Base-by-base conservation (phyloP, 1,140 invertebrate species). In the Drosophila setifemur region DNA sequence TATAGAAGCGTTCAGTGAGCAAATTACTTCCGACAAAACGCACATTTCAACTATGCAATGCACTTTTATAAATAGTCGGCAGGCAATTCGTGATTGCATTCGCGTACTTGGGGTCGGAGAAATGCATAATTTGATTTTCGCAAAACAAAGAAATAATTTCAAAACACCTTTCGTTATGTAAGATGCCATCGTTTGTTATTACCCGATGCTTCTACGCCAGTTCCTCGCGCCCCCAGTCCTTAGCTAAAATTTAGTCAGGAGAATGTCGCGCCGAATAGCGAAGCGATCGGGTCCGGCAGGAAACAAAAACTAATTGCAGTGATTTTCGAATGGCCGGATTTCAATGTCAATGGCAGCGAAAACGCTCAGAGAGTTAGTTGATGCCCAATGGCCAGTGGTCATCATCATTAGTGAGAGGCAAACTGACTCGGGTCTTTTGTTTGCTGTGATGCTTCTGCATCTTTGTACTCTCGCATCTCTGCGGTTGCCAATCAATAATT, bases 281-380 rank as follows among this genome's bases (percentile, higher is more conserved):
- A 86, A 58, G 74, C 70, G 79, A 68, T 69, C 69, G 35, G 37
- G n/a, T 53, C 73, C 48, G 81, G 64, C 40, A 64, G 69, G 81
- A 55, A 61, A 54, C 52, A 67, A 74, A 79, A 83, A 83, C 79
- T 83, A 79, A 83, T 79, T 74, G 66, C 57, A 58, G 42, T 33
- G 35, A 55, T 49, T 43, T 69, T 14, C 61, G 39, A 81, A 71
- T 60, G 61, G 53, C 53, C 48, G 53, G 55, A 79, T 74, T 73
- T 78, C 79, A 83, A 83, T 83, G 79, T 83, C 79, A 83, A 83
- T 83, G 79, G 69, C 79, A 77, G 63, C 39, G 42, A 63, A 53
- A 47, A 69, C 25, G 37, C 21, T 33, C 5, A 28, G 54, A 63
- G 68, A 79, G 63, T 55, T 25, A 49, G 40, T 47, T 29, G 60